Conservation (phyloP, 2,888 invertebrate species). For the Phlogophora meticulosa region DNA sequence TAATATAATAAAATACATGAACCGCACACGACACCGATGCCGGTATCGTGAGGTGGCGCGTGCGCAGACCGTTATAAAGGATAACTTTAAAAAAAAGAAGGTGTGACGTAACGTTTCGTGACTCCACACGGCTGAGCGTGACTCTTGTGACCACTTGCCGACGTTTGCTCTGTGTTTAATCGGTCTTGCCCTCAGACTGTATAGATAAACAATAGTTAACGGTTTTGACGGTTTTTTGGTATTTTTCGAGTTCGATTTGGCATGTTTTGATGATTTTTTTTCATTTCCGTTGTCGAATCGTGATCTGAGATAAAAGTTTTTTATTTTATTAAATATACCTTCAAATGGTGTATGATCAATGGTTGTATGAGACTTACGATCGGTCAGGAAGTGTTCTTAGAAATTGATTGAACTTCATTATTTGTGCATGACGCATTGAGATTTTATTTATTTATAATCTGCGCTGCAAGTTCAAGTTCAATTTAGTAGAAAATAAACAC, state of each 20-base stretch:
- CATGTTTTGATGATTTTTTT: constrained; percentile 21
- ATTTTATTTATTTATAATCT: neutral
- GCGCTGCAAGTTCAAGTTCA: neutral
- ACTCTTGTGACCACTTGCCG: constrained; percentile 74
- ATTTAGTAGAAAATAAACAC: too few species aligned
- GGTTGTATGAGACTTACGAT: neutral
- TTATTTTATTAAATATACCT: neutral
- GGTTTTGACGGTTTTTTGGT: constrained; percentile 36
- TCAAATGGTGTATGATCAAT: constrained; percentile 4
- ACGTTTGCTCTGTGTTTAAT: constrained; percentile 64
- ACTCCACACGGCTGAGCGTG: constrained; percentile 72
- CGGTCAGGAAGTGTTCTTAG: neutral
- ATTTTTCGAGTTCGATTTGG: constrained; percentile 5
- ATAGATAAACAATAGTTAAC: constrained; percentile 65
- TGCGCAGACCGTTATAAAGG: constrained; percentile 71
- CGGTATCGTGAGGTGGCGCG: constrained; percentile 66
- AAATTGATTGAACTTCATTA: neutral
- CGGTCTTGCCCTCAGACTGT: constrained; percentile 64
- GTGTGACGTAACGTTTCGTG: constrained; percentile 77
- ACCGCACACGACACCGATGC: constrained; percentile 68
- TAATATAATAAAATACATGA: constrained; percentile 66
- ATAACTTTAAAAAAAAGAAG: constrained; percentile 69
- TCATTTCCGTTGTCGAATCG: neutral
- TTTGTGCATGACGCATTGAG: neutral
- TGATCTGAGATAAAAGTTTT: neutral